Evolutionary conservation across 2,888 invertebrate species (phyloP), one percentile per base, ranked within the genome.

Genomic region (Epistrophe grossulariae): DNA sequence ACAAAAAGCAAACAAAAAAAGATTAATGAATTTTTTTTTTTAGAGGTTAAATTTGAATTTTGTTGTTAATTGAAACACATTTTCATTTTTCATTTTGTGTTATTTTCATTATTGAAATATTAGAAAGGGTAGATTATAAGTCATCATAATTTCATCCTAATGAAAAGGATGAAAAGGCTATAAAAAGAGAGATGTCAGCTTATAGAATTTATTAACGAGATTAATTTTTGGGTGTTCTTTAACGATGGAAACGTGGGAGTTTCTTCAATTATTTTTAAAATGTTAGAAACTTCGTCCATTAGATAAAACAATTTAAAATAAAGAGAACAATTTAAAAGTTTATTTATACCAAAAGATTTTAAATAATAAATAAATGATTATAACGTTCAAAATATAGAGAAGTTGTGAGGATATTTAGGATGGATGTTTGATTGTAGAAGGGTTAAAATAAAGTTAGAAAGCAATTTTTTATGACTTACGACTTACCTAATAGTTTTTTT

Each of bases 201-300:
- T 15, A n/a, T n/a, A 35, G 50, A 50, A 68, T 68, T 68, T 68
- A 68, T 50, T 35, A 50, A 68, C 13, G 15, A 50, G 38, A 66
- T 66, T 66, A 48, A 9, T 66, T 17, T 19, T 35, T 4, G 35
- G 19, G n/a, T 15, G 19, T 43, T 45, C 24, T 45, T 10, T n/a
- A 28, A 45, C 17, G 45, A 64, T n/a, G n/a, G 19, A 28, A 43
- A 24, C 40, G 28, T 43, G 40, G 4, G 10, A 7, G 11, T 64
- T 24, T 60, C 13, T 43, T 66, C 7, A 40, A 35, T 45, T 31
- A 11, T 48, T 66, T 31, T 66, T 11, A 24, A 24, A 38, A 17
- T 13, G 9, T 17, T 28, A 15, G 4, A 17, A 66, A 17, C 35
- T 31, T 11, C 8, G 8, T 17, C 48, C 48, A 7, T 48, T 66